Percentiles rank a stretch among this genome's conserved stretches.
Evolutionary conservation across 2,888 invertebrate species (phyloP).

Genomic region (Poecilobothrus nobilitatus): DNA sequence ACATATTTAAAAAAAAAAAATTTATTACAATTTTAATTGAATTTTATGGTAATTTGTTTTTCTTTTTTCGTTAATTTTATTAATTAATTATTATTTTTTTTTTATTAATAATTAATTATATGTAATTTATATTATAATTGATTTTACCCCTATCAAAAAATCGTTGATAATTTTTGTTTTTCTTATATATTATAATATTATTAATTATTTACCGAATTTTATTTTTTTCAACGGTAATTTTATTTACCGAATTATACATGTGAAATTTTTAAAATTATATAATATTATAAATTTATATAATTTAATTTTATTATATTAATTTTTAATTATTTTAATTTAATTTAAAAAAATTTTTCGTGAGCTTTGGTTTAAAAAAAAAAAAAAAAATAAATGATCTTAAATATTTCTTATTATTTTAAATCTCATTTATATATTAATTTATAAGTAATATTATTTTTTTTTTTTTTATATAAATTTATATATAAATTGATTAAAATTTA

Average conservation of each 20-base stretch:
- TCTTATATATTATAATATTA: not conserved
- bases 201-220: too few species aligned
- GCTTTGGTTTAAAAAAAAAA: not conserved
- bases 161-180: conserved; percentile 4
- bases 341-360: not conserved
- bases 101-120: not conserved
- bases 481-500: conserved; percentile 5
- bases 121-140: not conserved
- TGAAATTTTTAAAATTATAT: not conserved
- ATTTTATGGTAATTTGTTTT: not conserved
- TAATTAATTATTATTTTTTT: not conserved
- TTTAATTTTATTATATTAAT: not conserved
- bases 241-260: too few species aligned
- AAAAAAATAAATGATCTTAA: too few species aligned
- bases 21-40: not conserved
- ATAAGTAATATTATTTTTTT: conserved; percentile 18
- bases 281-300: not conserved
- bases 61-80: not conserved
- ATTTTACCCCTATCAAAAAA: conserved; percentile 1
- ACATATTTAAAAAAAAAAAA: not conserved
- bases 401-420: conserved; percentile 21
- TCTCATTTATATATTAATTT: conserved; percentile 23
- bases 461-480: not conserved
- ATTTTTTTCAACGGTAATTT: too few species aligned
- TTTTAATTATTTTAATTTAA: not conserved